Base-by-base conservation (phyloP, 23 tunicate species). In the Halocynthia roretzi region DNA sequence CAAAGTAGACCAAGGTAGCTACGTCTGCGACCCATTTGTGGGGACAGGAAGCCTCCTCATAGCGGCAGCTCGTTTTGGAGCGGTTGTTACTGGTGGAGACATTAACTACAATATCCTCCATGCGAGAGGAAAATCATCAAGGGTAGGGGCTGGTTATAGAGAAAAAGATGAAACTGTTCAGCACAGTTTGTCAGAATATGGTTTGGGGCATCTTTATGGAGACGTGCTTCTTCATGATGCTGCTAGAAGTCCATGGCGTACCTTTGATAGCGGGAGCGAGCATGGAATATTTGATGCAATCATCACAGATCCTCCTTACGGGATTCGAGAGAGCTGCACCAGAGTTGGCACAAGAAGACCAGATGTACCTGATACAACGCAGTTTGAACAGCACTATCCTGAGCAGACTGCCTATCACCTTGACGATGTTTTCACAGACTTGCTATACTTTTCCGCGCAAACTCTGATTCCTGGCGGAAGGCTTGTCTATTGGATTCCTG, bases 231-330 rank as follows among this genome's bases (percentile, higher is more conserved):
- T 96, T 19, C 62, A 72, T 23, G 99, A 96, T 80, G 87, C 87
- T 53, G 95, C 95, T 20, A 81, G 71, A 18, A 83, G 83, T 75
- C 62, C 93, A 0, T 96, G 99, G 99, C 54, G 66, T 14, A 31
- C 44, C 1, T 49, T 14, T 53, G 64, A 19, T 8, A 64, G 62
- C 23, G 53, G 22, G 7, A 77, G 63, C 19, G 48, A 64, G 7
- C 70, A 53, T 23, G 89, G 75, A 31, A 19, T 90, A 55, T 96
- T 90, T 79, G 99, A 96, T 71, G 92, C 93, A 6, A 96, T 96
- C 40, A 96, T 96, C 53, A 96, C 99, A 55, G 99, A 96, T 67
- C 99, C 99, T 31, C 99, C 99, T 11, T 96, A 96, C 86, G 99
- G 99, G 5, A 92, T 96, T 10, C 63, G 99, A 6, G 99, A 96